These are phyloP conservation scores for Habroteleia sp. DNA, from an alignment of 2,888 invertebrate species.

Conservation along the genomic window DNA sequence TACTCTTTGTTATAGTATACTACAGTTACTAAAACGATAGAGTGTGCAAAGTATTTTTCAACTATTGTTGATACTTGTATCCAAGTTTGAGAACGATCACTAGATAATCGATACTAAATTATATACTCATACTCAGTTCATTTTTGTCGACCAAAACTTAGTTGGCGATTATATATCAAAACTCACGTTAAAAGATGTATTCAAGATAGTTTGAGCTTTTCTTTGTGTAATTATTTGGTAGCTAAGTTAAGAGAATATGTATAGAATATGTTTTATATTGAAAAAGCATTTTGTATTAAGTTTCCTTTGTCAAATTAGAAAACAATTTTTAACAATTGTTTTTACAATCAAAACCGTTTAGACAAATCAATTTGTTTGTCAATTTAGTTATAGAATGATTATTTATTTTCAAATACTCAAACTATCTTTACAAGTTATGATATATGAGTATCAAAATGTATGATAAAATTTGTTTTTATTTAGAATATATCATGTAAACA, in stretches of 20 bases:
- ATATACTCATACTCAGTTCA: conserved; percentile 13
- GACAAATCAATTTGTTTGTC: too few species aligned
- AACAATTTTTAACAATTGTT: too few species aligned
- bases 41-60: conserved; percentile 6
- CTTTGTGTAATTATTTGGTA: too few species aligned
- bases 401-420: conserved; percentile 13
- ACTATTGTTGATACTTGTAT: conserved; percentile 12
- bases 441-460: conserved; percentile 39
- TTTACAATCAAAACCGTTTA: too few species aligned
- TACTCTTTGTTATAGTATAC: conserved; percentile 1
- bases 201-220: conserved; percentile 15
- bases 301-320: too few species aligned
- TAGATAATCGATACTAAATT: conserved; percentile 16
- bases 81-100: conserved; percentile 5
- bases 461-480: conserved; percentile 53
- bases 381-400: not conserved
- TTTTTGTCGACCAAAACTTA: not conserved
- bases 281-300: too few species aligned
- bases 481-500: conserved; percentile 37
- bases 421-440: conserved; percentile 23
- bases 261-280: too few species aligned
- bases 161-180: conserved; percentile 19
- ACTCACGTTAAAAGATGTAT: conserved; percentile 16
- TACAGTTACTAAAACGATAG: too few species aligned
- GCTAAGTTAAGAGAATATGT: too few species aligned